Base-by-base conservation (phyloP, 1,140 invertebrate species). In the Drosophila arawakana region DNA sequence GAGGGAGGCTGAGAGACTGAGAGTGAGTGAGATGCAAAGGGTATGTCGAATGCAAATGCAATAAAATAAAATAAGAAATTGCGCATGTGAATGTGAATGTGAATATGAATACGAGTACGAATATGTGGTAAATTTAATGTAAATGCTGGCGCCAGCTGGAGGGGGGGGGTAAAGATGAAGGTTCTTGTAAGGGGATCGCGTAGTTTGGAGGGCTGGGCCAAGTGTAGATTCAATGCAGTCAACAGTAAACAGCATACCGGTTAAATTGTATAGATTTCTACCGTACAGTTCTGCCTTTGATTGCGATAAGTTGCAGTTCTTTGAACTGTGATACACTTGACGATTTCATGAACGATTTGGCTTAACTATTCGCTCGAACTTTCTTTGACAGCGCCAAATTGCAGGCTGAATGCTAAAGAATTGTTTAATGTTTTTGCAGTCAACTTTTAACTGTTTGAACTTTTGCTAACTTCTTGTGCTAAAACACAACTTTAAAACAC, bases 11-110 rank as follows among this genome's bases (percentile, higher is more conserved):
- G n/a, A 39, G 13, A 30, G 70, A 35, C 3, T 44, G 41, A 41
- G 66, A 30, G 71, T 21, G 46, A 65, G 62, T 44, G 41, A 43
- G 67, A 18, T 58, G 60, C 59, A 44, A 49, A 13, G 49, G 58
- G 11, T 43, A 15, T 60, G 55, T 73, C 67, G 69, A 63, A 85
- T 76, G 78, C 68, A 86, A 85, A 82, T 86, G 68, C 69, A 86
- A 86, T 79, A 82, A 81, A 86, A 72, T 44, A 73, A 85, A 70
- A 70, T 44, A 65, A 34, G 18, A 49, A 57, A 73, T 61, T 69
- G 43, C 18, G 61, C 57, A 41, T 72, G 43, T 37, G 15, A 57
- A 57, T 66, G 37, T 11, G 62, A 3, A 43, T 58, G 54, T 49
- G 30, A 50, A 60, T 68, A 43, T 41, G 15, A 44, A 59, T 59